Evolutionary conservation across 2,113 vertebrate species (phyloP).

Genomic region (Bos javanicus): DNA sequence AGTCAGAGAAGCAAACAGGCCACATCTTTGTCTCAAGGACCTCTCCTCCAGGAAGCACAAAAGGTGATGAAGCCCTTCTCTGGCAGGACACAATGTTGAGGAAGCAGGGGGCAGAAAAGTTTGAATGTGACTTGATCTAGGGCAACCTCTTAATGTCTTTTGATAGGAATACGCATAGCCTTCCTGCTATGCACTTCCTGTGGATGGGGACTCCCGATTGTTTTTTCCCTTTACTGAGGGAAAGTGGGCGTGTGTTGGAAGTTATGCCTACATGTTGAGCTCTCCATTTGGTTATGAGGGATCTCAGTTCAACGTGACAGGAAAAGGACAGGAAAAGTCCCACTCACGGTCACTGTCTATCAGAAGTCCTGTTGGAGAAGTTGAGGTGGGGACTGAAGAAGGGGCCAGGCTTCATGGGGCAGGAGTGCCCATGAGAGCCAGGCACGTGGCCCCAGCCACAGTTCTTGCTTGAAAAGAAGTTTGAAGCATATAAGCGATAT

Average conservation of each 20-base stretch:
- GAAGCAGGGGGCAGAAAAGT: not conserved
- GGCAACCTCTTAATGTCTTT: not conserved
- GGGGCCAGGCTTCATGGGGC: too few species aligned
- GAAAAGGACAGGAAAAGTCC: not conserved
- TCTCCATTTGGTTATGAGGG: not conserved
- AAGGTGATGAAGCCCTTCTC: not conserved
- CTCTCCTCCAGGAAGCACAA: not conserved
- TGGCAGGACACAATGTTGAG: not conserved
- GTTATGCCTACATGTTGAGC: not conserved
- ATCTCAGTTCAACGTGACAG: not conserved
- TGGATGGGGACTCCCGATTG: not conserved
- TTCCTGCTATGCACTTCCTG: not conserved
- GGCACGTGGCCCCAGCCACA: accelerated
- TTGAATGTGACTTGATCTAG: not conserved
- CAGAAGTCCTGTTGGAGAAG: not conserved
- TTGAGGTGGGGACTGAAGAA: not conserved
- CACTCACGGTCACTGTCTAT: not conserved
- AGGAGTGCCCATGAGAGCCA: accelerated
- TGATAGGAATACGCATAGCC: not conserved
- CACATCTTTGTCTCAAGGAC: not conserved
- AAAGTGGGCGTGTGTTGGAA: not conserved
- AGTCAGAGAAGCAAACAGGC: not conserved
- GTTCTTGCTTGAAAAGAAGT: not conserved
- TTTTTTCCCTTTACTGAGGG: not conserved
- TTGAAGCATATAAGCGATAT: not conserved